These are phyloP conservation scores for Zygaena filipendulae DNA, from an alignment of 2,888 invertebrate genomes.

Conservation along the genomic window DNA sequence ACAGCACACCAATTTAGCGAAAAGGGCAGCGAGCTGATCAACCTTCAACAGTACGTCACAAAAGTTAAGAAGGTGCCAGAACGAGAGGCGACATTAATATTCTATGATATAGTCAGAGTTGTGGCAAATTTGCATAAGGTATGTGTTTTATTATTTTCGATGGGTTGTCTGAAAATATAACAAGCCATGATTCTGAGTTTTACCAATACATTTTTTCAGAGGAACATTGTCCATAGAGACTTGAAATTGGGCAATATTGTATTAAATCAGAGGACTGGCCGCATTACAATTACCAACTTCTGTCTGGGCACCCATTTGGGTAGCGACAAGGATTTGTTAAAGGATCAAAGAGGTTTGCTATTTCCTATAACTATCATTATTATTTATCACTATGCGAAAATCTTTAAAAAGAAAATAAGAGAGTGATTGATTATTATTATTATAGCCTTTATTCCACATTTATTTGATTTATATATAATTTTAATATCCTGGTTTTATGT, in stretches of 20 bases:
- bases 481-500: too few relatives aligned
- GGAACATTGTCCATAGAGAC: conserved; percentile 82
- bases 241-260: conserved; percentile 82
- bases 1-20: conserved; percentile 73
- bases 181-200: not conserved
- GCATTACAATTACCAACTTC: conserved; percentile 79
- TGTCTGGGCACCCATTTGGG: conserved; percentile 80
- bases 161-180: too few relatives aligned
- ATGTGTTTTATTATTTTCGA: conserved; percentile 19
- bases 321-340: conserved; percentile 76
- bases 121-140: conserved; percentile 80
- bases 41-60: conserved; percentile 80
- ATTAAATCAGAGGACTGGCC: conserved; percentile 73
- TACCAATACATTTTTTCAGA: conserved; percentile 58
- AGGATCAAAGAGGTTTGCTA: conserved; percentile 74
- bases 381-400: too few relatives aligned
- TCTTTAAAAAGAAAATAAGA: too few relatives aligned
- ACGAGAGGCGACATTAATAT: conserved; percentile 77
- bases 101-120: conserved; percentile 78
- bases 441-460: too few relatives aligned
- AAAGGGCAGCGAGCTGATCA: conserved; percentile 68
- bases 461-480: too few relatives aligned
- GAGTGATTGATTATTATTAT: too few relatives aligned
- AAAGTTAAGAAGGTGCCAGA: conserved; percentile 80
- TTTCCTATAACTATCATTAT: too few relatives aligned